Evolutionary conservation across 2,888 invertebrate species (phyloP), one percentile per base, ranked within the genome.

Genomic region (Fabriciana adippe): DNA sequence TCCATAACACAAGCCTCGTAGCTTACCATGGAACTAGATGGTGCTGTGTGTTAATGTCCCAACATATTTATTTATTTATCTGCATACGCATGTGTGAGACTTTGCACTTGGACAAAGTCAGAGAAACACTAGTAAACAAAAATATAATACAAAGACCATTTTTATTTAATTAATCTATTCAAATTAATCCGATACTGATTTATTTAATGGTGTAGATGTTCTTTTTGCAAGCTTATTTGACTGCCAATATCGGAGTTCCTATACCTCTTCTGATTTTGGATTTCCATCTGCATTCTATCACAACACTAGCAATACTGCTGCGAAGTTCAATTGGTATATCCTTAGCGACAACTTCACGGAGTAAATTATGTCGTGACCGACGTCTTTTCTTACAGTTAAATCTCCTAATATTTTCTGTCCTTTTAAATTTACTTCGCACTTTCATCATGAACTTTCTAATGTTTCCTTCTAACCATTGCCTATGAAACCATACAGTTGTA

Each of bases 271-370:
- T 88, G 86, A 70, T 75, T 75, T 59, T 73, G 78, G 3, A 85
- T 76, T 60, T 86, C 83, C 55, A 74, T 79, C 1, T 77, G 78
- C 63, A 88, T 81, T 69, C 81, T 83, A 6, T 84, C 81, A 64
- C 88, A 88, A 88, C 75, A 41, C 85, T 80, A 3, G 85, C 79
- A 1, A 80, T 73, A 69, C 84, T 88, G 3, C 80, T 79, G 51
- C 86, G 79, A 55, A 89, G 65, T 61, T 88, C 87, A 21, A 89
- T 59, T 1, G 90, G 90, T 64, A 90, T 74, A 64, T 88, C 84
- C 55, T 81, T 82, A 0, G 82, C 78, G 31, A 89, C 82, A 0
- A 90, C 85, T 57, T 90, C 86, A 26, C 78, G 84, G n/a, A 90
- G 69, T 53, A 90, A 75, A 15, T 76, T 74, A 70, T 86, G 81